phyloP scores from a whole-genome alignment of 2,888 invertebrate genomes.

The Pristionchus mayeri region DNA sequence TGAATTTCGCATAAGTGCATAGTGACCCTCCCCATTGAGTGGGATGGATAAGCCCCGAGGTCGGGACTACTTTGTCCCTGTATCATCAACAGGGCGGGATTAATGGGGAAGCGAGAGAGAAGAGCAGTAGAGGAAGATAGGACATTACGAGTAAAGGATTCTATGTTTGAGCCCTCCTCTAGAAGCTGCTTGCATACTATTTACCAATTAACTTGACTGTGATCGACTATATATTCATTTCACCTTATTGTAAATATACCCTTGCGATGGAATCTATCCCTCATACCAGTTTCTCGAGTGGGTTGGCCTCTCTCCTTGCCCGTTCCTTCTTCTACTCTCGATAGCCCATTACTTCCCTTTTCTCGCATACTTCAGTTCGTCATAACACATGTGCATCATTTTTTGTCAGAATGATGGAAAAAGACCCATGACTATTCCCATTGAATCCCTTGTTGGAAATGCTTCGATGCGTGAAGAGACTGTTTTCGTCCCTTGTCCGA shows the following conservation, averaged over 20 bases:
- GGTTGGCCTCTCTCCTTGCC: neutral
- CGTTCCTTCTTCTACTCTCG: slow-evolving; percentile 25
- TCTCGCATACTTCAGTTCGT: neutral
- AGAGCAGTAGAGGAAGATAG: neutral
- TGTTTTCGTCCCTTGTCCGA: neutral
- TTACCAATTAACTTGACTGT: too few relatives aligned
- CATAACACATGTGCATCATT: slow-evolving; percentile 11
- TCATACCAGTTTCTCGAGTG: slow-evolving; percentile 17
- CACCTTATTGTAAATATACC: too few relatives aligned
- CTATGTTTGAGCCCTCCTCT: too few relatives aligned
- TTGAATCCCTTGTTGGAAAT: neutral
- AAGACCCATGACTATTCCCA: slow-evolving; percentile 13
- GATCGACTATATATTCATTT: too few relatives aligned
- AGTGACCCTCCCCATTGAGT: neutral
- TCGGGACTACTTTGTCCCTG: neutral
- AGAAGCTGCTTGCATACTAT: too few relatives aligned
- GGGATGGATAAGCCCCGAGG: slow-evolving; percentile 5
- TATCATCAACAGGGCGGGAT: neutral
- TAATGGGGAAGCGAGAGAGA: neutral
- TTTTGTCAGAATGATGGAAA: neutral
- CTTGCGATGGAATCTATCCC: slow-evolving; percentile 7
- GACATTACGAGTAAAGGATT: too few relatives aligned
- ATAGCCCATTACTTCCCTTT: neutral
- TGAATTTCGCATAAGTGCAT: slow-evolving; percentile 19
- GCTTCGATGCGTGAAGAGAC: neutral